Evolutionary conservation across 1,140 invertebrate genomes (phyloP), one percentile per base, ranked within the genome.

Genomic region (Papilio polytes): DNA sequence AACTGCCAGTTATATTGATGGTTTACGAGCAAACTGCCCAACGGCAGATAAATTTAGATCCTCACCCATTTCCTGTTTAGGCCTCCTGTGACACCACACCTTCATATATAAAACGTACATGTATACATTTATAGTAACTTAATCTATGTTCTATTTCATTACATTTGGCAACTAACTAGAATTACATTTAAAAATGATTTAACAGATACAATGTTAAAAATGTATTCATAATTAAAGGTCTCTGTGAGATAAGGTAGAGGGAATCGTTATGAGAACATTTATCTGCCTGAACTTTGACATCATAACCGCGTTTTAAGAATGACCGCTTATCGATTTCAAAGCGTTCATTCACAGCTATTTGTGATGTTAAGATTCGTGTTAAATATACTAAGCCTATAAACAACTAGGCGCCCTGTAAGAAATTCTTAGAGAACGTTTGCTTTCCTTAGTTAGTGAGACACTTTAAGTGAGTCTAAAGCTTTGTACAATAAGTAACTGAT

Each of bases 281-380:
- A 92, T 89, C 81, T 36, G 31, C 18, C 26, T 92, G 91, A 94
- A 90, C 92, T 92, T 92, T 94, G 89, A 86, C 89, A 90, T 82
- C 80, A 80, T 91, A 92, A 89, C 88, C 87, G 90, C 85, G 83
- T 92, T 94, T 91, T 90, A 86, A 91, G 86, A 90, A 89, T 91
- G 89, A 88, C 88, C 87, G 73, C 84, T 93, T 94, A 94, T 94
- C 92, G 78, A 66, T 70, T 78, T 84, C 82, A 89, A 90, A 90
- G 87, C 90, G 92, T 92, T 92, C 92, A 93, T 93, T 94, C 89
- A 94, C 90, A 87, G 85, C 82, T 7, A 81, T 22, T 74, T 56
- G 36, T 85, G 81, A 85, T 83, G 26, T 73, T 20, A 80, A 22
- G 46, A 80, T 74, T 26, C 12, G 41, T n/a, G 41, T 20, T 73